Evolutionary conservation across 1,140 invertebrate species (phyloP), one percentile per base, ranked within the genome.

Genomic region (Heterodera carotae): DNA sequence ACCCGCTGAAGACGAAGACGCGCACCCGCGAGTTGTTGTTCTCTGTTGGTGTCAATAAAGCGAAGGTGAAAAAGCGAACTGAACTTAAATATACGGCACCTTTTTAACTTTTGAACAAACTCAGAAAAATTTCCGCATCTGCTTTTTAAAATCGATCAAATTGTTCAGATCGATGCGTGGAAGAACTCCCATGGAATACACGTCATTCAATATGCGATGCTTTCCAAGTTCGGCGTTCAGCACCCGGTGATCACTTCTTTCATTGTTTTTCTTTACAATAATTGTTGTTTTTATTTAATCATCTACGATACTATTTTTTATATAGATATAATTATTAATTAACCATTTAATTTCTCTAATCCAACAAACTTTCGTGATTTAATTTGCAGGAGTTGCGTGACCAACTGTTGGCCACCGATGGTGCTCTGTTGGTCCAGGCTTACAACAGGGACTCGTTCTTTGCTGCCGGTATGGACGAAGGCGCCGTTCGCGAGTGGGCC

Each of bases 381-480:
- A n/a, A n/a, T n/a, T n/a, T n/a, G n/a, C 53, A 64, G 4, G 48
- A 81, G 5, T 29, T 84, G 69, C 43, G 72, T 8, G 53, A 85
- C 15, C 69, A 84, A 56, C 72, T 84, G 18, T 22, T 83, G 8
- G 76, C 53, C 4, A 84, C 82, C 33, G 76, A 68, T 0, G 83
- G 84, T 39, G 66, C 79, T 25, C 6, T 84, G 39, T 59, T 84
- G 22, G 80, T 76, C 22, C 82, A 84, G 25, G 48, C 78, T 8
- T 82, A 84, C 53, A 72, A 76, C 15, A 39, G 69, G 2, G 82
- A 84, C 36, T 70, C 80, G 29, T 78, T 83, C 29, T 84, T 69
- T n/a, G 82, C 81, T 12, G 31, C 31, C 33, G 82, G 82, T 0
- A 60, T 76, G 67, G 71, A 34, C 48, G 48, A 72, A n/a, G 67